Evolutionary conservation across 2,888 invertebrate species (phyloP).

Genomic region (Poecilus cupreus): DNA sequence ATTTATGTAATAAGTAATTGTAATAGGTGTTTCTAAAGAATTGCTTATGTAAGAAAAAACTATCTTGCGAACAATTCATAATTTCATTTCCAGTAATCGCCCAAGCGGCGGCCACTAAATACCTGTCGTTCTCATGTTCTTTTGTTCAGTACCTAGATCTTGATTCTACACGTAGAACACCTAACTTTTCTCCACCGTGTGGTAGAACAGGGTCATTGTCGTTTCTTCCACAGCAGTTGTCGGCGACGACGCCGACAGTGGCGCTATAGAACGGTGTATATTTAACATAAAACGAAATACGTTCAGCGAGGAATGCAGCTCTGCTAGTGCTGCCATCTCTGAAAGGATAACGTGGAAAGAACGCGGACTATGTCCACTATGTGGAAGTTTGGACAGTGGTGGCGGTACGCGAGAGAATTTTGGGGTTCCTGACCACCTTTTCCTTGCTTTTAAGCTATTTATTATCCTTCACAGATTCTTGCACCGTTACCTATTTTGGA

Average conservation of each 20-base stretch:
- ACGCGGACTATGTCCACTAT: constrained; percentile 32
- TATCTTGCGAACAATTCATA: no score
- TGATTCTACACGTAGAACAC: no score
- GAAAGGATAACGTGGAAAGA: background rate
- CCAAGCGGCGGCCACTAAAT: background rate
- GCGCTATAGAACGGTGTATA: no score
- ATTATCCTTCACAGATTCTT: no score
- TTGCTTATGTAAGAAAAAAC: no score
- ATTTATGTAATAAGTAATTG: no score
- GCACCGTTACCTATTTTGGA: no score
- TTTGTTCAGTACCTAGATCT: background rate
- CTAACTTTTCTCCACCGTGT: no score
- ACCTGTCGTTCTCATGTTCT: background rate
- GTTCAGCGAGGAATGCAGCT: background rate
- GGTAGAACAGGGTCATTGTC: background rate
- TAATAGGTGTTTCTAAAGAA: no score
- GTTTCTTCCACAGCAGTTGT: background rate
- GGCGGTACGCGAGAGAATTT: background rate
- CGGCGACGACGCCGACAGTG: background rate
- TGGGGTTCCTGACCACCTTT: background rate
- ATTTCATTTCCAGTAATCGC: background rate
- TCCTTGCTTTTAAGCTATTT: no score
- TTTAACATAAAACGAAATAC: constrained; percentile 39
- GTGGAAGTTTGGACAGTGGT: constrained; percentile 11
- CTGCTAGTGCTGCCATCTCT: constrained; percentile 4